Conservation (phyloP, 1,140 invertebrate species). For the Helicoverpa zea region DNA sequence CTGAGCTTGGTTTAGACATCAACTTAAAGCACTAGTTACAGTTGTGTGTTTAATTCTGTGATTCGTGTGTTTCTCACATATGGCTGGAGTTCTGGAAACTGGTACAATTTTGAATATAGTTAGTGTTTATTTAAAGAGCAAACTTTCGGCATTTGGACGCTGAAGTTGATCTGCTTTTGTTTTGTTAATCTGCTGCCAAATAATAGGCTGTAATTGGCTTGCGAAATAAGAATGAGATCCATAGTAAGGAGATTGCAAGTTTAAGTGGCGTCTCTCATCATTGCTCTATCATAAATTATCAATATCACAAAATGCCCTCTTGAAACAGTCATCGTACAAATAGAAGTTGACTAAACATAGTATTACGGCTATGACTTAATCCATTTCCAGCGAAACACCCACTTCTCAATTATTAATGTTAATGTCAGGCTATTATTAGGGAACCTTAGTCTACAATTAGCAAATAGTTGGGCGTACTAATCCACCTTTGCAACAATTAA, state of each 20-base stretch:
- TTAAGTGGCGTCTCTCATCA: no score
- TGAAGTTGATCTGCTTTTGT: background rate
- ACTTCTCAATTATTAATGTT: background rate
- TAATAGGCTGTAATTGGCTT: no score
- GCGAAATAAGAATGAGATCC: no score
- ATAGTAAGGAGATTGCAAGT: no score
- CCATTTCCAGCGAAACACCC: no score
- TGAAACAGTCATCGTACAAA: no score
- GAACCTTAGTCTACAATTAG: background rate
- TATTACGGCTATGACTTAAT: no score
- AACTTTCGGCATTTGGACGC: slow-evolving; percentile 1
- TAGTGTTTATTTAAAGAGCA: background rate
- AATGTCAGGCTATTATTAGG: background rate
- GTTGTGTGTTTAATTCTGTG: slow-evolving; percentile 36
- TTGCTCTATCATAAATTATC: no score
- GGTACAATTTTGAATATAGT: background rate
- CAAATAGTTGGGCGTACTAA: background rate
- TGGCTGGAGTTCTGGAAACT: slow-evolving; percentile 20
- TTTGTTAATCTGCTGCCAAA: background rate
- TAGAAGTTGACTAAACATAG: no score
- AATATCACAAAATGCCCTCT: no score
- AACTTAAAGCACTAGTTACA: slow-evolving; percentile 19
- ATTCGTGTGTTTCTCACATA: slow-evolving; percentile 36
- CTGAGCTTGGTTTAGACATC: slow-evolving; percentile 8
- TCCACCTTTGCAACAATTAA: background rate